A percentile compares a stretch with the other conserved stretches of the same genome.
These are phyloP conservation scores for Sturnus vulgaris DNA, from an alignment of 2,113 vertebrate species.

Conservation along the genomic window DNA sequence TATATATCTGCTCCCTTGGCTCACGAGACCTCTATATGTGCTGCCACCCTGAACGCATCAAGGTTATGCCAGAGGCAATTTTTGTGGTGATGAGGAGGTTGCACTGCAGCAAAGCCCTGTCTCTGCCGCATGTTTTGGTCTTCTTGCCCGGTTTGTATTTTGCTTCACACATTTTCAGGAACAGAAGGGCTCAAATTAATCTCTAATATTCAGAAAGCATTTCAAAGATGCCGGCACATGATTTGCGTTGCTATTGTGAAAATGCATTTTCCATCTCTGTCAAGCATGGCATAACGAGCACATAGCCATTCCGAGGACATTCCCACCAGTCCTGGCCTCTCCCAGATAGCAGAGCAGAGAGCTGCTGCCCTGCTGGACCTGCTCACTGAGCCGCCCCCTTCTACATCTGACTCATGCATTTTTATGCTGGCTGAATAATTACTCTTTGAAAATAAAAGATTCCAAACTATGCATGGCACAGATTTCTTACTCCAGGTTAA, in stretches of 20 bases:
- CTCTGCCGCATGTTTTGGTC: not conserved
- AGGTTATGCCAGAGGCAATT: not conserved
- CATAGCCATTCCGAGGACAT: fast-evolving
- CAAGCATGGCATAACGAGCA: not conserved
- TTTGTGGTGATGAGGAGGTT: not conserved
- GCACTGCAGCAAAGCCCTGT: not conserved
- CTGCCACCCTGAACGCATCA: not conserved
- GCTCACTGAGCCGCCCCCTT: not conserved
- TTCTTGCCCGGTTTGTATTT: not conserved
- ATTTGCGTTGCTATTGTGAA: not conserved
- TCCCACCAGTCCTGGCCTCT: not conserved
- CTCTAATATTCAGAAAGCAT: not conserved
- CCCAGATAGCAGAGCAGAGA: not conserved
- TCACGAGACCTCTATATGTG: not conserved
- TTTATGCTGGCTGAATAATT: not conserved
- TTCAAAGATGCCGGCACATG: not conserved
- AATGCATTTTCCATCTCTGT: not conserved
- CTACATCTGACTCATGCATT: not conserved
- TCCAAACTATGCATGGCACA: not conserved
- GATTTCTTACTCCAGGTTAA: not conserved
- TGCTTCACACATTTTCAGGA: not conserved
- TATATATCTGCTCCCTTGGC: not conserved
- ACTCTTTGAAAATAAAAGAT: not conserved
- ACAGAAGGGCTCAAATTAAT: not conserved
- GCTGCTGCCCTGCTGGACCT: not conserved